Evolutionary conservation across 2,888 invertebrate genomes (phyloP), one percentile per base, ranked within the genome.

Genomic region (Oxyscelio sp.): DNA sequence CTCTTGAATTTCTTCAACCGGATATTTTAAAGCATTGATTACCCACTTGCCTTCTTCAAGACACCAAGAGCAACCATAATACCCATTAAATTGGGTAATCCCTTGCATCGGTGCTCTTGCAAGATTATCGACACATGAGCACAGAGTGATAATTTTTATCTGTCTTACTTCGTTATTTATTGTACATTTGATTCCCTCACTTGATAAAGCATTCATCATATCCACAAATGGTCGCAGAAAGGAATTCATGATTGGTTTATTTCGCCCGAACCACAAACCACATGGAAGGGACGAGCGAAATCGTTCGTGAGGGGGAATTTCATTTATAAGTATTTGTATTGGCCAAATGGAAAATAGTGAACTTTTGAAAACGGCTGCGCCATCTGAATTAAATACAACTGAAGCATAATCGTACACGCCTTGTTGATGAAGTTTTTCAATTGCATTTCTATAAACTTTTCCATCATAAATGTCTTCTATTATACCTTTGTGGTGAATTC

Each of bases 81-180:
- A 34, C 17, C 71, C 79, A 50, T 79, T 73, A 24, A 56, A 79
- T 40, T 71, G 79, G 3, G 11, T 13, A 34, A 52, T 15, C 8
- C 65, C 58, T 63, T 80, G 73, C 34, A 71, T 24, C 5, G 58
- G 43, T 9, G 73, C 40, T 31, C 85, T 61, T 5, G 86, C 84
- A 22, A 78, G 45, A 11, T 61, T 78, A 78, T 86, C 86, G 13
- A 84, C 78, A 24, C 84, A 82, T 27, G 71, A 71, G 31, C 82
- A 61, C 9, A 85, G 11, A 22, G 68, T 45, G 9, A 75, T 61
- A 50, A 61, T 58, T 58, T 77, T 80, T 56, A 85, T 31, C 1
- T 27, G 5, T 40, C 15, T 56, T 61, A 15, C n/a, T 52, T 83
- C 65, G 4, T 40, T 38, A n/a, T 68, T 54, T n/a, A 86, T 59